These are phyloP conservation scores for Cheilosia grossa DNA, from an alignment of 2,888 invertebrate species.

Conservation along the genomic window DNA sequence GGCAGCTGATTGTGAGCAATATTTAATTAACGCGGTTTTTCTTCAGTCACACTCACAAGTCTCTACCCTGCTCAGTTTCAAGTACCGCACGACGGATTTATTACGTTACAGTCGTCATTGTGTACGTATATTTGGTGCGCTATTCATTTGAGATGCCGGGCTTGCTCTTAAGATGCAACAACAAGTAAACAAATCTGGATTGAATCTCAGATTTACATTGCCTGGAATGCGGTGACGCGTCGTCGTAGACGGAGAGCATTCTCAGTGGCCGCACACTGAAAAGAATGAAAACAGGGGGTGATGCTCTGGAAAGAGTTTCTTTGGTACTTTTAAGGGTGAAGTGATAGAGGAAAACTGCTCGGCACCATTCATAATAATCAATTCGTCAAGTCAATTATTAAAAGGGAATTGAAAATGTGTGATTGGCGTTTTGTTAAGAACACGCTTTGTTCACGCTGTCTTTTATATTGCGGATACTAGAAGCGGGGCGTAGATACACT, in stretches of 20 bases:
- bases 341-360: constrained; percentile 32
- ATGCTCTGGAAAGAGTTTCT: constrained; percentile 33
- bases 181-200: constrained; percentile 65
- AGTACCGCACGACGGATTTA: constrained; percentile 72
- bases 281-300: constrained; percentile 34
- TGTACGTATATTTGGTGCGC: constrained; percentile 44
- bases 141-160: constrained; percentile 69
- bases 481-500: constrained; percentile 8
- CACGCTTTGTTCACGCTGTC: constrained; percentile 38
- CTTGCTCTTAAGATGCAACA: constrained; percentile 59
- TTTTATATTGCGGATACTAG: constrained; percentile 34
- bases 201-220: constrained; percentile 54
- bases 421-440: constrained; percentile 71
- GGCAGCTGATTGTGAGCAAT: constrained; percentile 54
- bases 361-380: constrained; percentile 71
- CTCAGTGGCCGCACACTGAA: not conserved
- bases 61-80: constrained; percentile 58
- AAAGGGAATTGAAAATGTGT: constrained; percentile 53
- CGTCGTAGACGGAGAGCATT: constrained; percentile 18
- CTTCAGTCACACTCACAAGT: constrained; percentile 37
- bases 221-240: constrained; percentile 54
- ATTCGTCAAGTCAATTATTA: constrained; percentile 73
- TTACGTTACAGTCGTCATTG: constrained; percentile 57
- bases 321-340: constrained; percentile 39
- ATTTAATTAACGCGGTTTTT: constrained; percentile 68